Base-by-base conservation (phyloP, 2,113 vertebrate species). In the Eclectus roratus region DNA sequence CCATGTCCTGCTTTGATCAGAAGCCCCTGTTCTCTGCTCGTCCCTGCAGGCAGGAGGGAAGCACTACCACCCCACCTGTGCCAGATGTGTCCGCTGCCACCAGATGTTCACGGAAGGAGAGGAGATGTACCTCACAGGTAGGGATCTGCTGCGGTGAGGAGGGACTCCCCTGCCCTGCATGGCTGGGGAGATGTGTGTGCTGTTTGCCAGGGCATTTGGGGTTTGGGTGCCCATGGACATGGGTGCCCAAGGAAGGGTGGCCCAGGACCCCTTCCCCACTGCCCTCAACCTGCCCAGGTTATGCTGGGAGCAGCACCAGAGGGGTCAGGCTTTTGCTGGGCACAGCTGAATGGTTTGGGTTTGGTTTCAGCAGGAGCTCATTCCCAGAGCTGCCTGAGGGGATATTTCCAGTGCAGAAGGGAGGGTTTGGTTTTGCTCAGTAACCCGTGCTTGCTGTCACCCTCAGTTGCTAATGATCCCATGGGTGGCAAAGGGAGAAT, bases 101-200 rank as follows among this genome's bases (percentile, higher is more conserved):
- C 98, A 99, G 98, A 99, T 99, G 99, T 99, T 99, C 98, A 99
- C 98, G 0, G 99, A 99, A 95, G 99, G 99, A 41, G 99, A 99
- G 96, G 99, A 99, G 97, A 99, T 99, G 99, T 99, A 99, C 94
- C 98, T 99, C 93, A 99, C 99, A 98, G 99, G 99, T 99, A 96
- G 95, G 97, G 21, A 39, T 47, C 58, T 0, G 0, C 68, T 46
- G 46, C 1, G 0, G 6, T 1, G 7, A 65, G 49, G 18, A 77
- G 28, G 39, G 35, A 9, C 43, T 43, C 31, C n/a, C 13, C 18
- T 11, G 46, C 50, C 72, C 43, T 3, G 33, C 5, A 0, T 2
- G 29, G 11, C 76, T 29, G 33, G 31, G 1, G 64, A 18, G 64
- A 10, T 17, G 28, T 69, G 60, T 19, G 28, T 69, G 60, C 39